Evolutionary conservation across 2,888 invertebrate genomes (phyloP).

Genomic region (Sarcophaga rosellei): DNA sequence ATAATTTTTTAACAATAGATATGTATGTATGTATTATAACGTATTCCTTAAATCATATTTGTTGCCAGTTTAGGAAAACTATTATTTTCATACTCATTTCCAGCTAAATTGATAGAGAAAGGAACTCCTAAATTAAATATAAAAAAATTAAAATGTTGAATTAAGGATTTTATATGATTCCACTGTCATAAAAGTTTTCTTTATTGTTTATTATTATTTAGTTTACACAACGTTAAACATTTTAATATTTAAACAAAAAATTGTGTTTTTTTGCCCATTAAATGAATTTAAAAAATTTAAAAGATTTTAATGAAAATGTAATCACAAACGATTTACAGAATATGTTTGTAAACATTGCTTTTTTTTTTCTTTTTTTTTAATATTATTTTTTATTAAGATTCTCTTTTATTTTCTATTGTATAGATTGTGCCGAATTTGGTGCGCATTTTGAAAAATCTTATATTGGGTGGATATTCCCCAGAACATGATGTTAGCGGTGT

Average conservation of each 20-base stretch:
- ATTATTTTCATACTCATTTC: too few relatives aligned
- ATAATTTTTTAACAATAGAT: background rate
- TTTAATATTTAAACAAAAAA: too few relatives aligned
- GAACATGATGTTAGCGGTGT: conserved; percentile 99
- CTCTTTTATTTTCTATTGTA: conserved; percentile 20
- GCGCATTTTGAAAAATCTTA: conserved; percentile 98
- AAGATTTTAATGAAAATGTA: background rate
- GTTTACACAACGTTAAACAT: too few relatives aligned
- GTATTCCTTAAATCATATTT: background rate
- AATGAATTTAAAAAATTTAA: too few relatives aligned
- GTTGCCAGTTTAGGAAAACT: too few relatives aligned
- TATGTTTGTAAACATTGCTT: background rate
- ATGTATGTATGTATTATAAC: background rate
- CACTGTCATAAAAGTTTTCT: too few relatives aligned
- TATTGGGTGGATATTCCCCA: conserved; percentile 99
- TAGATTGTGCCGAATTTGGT: conserved; percentile 99
- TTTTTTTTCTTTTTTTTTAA: background rate
- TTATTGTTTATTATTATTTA: too few relatives aligned
- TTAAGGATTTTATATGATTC: too few relatives aligned
- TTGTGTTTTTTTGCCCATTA: too few relatives aligned
- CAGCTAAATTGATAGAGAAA: too few relatives aligned
- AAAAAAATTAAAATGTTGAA: too few relatives aligned
- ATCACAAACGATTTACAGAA: background rate
- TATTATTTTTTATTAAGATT: background rate
- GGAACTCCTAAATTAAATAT: too few relatives aligned